phyloP scores from a whole-genome alignment of 2,797 vertebrate genomes.

The Phoeniculus purpureus region DNA sequence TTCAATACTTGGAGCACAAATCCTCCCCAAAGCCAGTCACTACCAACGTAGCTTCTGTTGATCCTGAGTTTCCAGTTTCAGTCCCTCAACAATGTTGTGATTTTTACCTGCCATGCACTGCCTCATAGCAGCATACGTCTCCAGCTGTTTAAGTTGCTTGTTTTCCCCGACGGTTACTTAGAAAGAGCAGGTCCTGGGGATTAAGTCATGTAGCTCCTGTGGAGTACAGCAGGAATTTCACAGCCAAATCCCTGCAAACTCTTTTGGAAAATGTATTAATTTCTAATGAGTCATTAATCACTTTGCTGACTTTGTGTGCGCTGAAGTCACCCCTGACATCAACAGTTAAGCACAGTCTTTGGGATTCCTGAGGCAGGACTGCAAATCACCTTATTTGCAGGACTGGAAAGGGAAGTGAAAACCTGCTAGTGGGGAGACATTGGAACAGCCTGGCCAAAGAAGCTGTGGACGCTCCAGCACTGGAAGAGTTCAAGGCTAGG shows the following conservation, averaged over 20 bases:
- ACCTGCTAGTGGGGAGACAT: neutral
- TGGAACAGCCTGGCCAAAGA: no score
- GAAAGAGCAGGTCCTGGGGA: neutral
- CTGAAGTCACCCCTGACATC: neutral
- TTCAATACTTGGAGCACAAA: accelerated
- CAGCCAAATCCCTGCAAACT: neutral
- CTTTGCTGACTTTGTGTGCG: neutral
- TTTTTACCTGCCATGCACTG: neutral
- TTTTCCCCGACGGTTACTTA: conserved; percentile 5
- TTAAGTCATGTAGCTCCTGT: neutral
- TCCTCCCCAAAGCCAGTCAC: neutral
- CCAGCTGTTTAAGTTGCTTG: conserved; percentile 11
- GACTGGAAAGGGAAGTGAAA: neutral
- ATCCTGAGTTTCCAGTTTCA: neutral
- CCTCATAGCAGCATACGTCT: neutral
- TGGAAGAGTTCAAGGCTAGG: no score
- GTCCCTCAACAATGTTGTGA: neutral
- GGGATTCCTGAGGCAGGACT: neutral
- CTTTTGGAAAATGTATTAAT: conserved; percentile 15
- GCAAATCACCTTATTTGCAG: neutral
- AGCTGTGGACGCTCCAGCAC: no score
- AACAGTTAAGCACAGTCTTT: neutral
- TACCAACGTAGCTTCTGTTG: neutral
- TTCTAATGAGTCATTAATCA: conserved; percentile 46
- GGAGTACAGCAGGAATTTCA: conserved; percentile 19